Conservation (phyloP, 2,797 vertebrate species). For the Mormyrops attenuatus region DNA sequence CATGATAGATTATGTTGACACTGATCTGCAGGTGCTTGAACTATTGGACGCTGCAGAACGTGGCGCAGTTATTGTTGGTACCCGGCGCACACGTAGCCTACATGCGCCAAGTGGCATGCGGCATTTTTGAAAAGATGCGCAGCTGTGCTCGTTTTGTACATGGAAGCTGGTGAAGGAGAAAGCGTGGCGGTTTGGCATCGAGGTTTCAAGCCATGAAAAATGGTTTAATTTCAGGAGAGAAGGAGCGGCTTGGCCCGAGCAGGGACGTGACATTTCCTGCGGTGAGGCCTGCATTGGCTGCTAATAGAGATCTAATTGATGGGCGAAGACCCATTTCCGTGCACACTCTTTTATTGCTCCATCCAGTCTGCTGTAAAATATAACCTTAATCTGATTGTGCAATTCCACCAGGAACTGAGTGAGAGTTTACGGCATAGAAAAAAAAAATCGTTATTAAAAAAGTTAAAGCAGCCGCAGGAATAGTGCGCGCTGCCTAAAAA, state of each 20-base stretch:
- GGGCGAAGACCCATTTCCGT: constrained; percentile 96
- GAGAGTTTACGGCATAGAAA: constrained; percentile 77
- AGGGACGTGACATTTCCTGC: constrained; percentile 85
- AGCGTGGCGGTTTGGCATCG: constrained; percentile 61
- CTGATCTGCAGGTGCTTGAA: constrained; percentile 61
- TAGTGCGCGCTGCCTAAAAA: constrained; percentile 65
- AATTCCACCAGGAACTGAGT: constrained; percentile 94
- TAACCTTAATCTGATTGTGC: constrained; percentile 96
- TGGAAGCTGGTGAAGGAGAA: constrained; percentile 32
- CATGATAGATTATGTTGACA: constrained; percentile 36
- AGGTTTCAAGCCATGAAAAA: constrained; percentile 76
- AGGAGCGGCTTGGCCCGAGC: constrained; percentile 52
- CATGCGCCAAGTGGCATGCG: constrained; percentile 9
- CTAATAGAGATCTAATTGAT: constrained; percentile 99
- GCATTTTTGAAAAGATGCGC: constrained; percentile 40
- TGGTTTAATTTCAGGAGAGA: constrained; percentile 75
- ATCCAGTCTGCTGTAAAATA: constrained; percentile 98
- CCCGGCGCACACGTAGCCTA: not conserved
- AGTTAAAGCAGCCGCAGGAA: constrained; percentile 83
- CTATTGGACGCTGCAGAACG: constrained; percentile 46
- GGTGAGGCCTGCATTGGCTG: constrained; percentile 93
- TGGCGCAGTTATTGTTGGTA: constrained; percentile 14
- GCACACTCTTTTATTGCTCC: constrained; percentile 98
- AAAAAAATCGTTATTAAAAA: constrained; percentile 92
- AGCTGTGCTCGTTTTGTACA: constrained; percentile 47